A percentile compares a stretch with the other conserved stretches of the same genome.
phyloP scores from a whole-genome alignment of 2,888 invertebrate species.

The Suillia variegata region DNA sequence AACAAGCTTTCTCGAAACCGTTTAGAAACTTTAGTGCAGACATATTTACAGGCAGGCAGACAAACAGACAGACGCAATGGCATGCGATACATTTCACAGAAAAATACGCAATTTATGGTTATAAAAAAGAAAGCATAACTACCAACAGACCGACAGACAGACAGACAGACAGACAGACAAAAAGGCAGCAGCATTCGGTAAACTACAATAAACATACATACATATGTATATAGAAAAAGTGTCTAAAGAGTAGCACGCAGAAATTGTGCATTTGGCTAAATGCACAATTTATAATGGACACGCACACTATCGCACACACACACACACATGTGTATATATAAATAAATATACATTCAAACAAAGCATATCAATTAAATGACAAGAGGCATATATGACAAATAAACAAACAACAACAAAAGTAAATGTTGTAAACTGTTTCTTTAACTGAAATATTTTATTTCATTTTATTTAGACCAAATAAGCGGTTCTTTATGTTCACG shows the following conservation, averaged over 20 bases:
- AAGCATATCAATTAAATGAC: constrained; percentile 8
- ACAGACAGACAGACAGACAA: background rate
- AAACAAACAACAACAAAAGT: background rate
- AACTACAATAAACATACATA: no score
- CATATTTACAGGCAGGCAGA: no score
- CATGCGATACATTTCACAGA: constrained; percentile 16
- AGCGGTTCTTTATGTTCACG: no score
- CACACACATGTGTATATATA: background rate
- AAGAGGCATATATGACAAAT: constrained; percentile 2
- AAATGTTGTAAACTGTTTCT: no score
- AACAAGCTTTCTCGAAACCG: constrained; percentile 37
- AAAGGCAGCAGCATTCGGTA: constrained; percentile 6
- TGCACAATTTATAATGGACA: background rate
- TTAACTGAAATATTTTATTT: no score
- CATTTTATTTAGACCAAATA: no score
- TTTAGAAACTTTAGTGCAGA: constrained; percentile 32
- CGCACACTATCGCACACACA: background rate
- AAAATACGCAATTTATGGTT: constrained; percentile 12
- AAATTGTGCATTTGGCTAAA: no score
- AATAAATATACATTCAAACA: background rate
- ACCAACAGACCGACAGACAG: background rate
- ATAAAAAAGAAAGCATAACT: constrained; percentile 47
- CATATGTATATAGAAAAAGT: no score
- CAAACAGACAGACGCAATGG: constrained; percentile 6
- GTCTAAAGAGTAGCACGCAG: no score